Evolutionary conservation across 2,113 vertebrate species (phyloP), one percentile per base, ranked within the genome.

Genomic region (Microtus pennsylvanicus): DNA sequence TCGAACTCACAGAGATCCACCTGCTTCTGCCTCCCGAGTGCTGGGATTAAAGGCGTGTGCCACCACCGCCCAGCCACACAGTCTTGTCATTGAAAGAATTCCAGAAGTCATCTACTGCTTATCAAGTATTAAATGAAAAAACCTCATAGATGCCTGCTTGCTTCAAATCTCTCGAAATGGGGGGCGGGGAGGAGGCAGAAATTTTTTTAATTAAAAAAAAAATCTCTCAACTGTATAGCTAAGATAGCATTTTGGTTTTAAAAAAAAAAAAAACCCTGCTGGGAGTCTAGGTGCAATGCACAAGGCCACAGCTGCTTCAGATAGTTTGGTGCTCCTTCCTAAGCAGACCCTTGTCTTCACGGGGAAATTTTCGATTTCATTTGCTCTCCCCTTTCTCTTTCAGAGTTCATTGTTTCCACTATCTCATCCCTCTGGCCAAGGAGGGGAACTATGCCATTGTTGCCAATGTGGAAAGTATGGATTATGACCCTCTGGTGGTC

Each of bases 381-480:
- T 14, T 35, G 4, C 19, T 61, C 8, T 89, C 16, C 22, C 2
- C 50, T 87, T 26, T 88, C 14, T 94, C 63, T 83, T 19, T 0
- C 98, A 99, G 99, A 97, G 99, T 99, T 88, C 99, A 99, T 85
- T 99, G 99, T 74, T 99, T 99, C 98, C 99, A 99, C 97, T 99
- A 99, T 98, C 98, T 99, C 96, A 99, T 99, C 97, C 99, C 99
- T 0, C 98, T 99, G 97, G 99, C 99, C 22, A 99, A 99, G 92
- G 99, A 99, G 89, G 99, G 99, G 3, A 99, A 99, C 97, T 99
- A 99, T 0, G 99, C 99, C 98, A 99, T 99, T 0, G 99, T 99
- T 0, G 99, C 99, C 38, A 99, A 99, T 0, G 99, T 99, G 98
- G 99, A 99, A 98, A 99, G 99, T 91, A 99, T 99, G 99, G 99